Evolutionary conservation across 2,113 vertebrate genomes (phyloP).

Genomic region (Thermophis baileyi): DNA sequence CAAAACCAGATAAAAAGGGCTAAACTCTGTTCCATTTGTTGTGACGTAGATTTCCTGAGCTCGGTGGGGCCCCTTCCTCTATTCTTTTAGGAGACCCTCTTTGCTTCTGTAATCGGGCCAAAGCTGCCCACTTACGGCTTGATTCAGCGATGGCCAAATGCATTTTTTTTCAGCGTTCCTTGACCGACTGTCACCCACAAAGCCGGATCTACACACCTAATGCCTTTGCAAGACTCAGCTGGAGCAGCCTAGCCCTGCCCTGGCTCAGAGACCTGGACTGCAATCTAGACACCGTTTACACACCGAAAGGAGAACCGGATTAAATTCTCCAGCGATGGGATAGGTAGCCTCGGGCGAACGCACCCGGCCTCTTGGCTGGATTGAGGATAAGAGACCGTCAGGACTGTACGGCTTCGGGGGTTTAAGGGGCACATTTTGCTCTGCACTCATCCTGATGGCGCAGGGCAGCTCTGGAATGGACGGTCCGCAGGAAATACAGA

Average conservation of each 20-base stretch:
- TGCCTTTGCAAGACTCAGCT: not conserved
- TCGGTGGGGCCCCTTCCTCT: not conserved
- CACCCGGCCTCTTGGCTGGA: not conserved
- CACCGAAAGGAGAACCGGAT: not conserved
- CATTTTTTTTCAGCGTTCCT: not conserved
- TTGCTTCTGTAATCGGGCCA: not conserved
- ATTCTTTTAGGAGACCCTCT: not conserved
- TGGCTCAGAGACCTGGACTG: too few relatives aligned
- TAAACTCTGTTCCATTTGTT: not conserved
- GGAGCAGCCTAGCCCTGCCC: not conserved
- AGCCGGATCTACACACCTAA: too few relatives aligned
- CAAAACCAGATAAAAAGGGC: not conserved
- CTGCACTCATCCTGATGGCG: not conserved
- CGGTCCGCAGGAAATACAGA: not conserved
- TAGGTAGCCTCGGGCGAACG: not conserved
- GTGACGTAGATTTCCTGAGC: not conserved
- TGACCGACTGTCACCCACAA: not conserved
- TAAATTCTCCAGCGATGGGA: not conserved
- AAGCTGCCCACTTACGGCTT: not conserved
- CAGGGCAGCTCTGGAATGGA: not conserved
- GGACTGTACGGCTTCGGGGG: not conserved
- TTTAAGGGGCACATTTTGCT: not conserved
- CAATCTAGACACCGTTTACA: not conserved
- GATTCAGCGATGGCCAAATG: not conserved
- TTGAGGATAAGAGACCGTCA: not conserved